Base-by-base conservation (phyloP, 2,113 vertebrate species). In the Cariama cristata region DNA sequence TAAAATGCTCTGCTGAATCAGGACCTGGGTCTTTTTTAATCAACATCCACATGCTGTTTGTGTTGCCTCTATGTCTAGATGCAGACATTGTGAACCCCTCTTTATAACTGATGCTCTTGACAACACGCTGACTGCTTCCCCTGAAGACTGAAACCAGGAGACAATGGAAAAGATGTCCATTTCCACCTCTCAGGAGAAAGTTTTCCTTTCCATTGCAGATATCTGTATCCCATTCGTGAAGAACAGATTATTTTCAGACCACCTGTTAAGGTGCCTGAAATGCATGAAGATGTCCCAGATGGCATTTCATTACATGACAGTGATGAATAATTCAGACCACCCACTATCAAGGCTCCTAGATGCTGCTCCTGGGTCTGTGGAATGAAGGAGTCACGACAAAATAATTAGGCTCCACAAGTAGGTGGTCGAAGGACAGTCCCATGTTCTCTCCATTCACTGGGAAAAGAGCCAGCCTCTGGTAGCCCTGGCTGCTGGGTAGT, bases 221-320 rank as follows among this genome's bases (percentile, higher is more conserved):
- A 4, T 35, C 52, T 42, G 26, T 60, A 56, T 9, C 12, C 24
- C 13, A 7, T 8, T 6, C 1, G 0, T 8, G 63, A 66, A 42
- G 68, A 69, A 62, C 1, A 12, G 42, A 22, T 38, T 64, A 40
- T 47, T 12, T 63, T 69, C 21, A 58, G 17, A 73, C 38, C 59
- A 83, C 63, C 38, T 62, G 22, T 30, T 63, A 38, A 63, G 60
- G 77, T 12, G 8, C 35, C 27, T 4, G 19, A 71, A 49, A 77
- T 13, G 30, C 44, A 23, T 13, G 91, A 60, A 49, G 91, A 71
- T 33, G 72, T 6, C 71, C 73, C 66, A 95, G 76, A 63, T 72
- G 86, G 42, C 68, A 71, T 87, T 77, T 67, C 47, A 5, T 72
- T 63, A 68, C 0, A 6, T 67, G 86, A 4, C 30, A 81, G 28